A percentile compares a stretch with the other conserved stretches of the same genome.
Conservation (phyloP, 92 coral and sea anemone genomes). For the Bergia puertoricense region DNA sequence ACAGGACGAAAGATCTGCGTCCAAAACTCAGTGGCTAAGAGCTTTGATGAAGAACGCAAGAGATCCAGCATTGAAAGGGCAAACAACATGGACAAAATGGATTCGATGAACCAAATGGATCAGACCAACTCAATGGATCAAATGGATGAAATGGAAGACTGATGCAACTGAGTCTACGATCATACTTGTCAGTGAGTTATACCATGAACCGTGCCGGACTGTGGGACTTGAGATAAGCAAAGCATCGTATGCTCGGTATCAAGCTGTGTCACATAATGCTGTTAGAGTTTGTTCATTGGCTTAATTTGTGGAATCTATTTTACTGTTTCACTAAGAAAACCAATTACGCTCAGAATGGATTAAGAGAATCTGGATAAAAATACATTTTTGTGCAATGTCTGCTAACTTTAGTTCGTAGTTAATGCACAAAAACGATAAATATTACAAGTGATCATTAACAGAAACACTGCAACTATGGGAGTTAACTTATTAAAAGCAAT, state of each 20-base stretch:
- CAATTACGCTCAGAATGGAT: neutral
- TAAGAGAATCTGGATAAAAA: neutral
- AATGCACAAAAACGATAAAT: neutral
- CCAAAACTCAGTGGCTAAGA: conserved; percentile 26
- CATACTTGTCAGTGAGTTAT: neutral
- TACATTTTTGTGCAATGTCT: neutral
- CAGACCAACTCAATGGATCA: conserved; percentile 20
- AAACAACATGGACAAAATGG: conserved; percentile 22
- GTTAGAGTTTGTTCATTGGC: conserved; percentile 3
- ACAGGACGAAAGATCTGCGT: conserved; percentile 41
- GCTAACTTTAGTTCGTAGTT: neutral
- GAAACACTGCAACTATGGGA: neutral
- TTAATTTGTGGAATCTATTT: neutral
- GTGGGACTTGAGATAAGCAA: neutral
- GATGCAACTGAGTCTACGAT: neutral
- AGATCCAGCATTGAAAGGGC: conserved; percentile 21
- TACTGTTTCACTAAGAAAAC: neutral
- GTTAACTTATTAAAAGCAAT: neutral
- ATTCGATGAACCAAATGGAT: conserved; percentile 15
- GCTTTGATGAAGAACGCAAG: conserved; percentile 17
- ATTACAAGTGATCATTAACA: neutral
- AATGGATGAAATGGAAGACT: conserved; percentile 22
- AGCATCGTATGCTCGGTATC: neutral
- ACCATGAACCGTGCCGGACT: neutral
- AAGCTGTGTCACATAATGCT: too few relatives aligned